These are phyloP conservation scores for Volucella zonaria DNA, from an alignment of 2,888 invertebrate genomes.

Conservation along the genomic window DNA sequence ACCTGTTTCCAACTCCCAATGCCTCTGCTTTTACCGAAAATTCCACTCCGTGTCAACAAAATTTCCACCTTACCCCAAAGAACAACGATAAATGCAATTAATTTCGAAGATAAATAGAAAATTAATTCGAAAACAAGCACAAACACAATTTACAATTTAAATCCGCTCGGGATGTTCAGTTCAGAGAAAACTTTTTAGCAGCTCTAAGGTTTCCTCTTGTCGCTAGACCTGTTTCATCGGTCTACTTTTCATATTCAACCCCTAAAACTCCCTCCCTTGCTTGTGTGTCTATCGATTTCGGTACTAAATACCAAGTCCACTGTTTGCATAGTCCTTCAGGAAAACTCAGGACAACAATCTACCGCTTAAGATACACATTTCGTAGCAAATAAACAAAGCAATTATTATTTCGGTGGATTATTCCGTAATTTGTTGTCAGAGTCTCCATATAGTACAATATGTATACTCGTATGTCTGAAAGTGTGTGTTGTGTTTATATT, in stretches of 20 bases:
- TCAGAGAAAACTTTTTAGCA: slow-evolving; percentile 46
- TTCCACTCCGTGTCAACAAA: slow-evolving; percentile 9
- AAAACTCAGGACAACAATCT: not conserved
- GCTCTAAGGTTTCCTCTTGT: slow-evolving; percentile 5
- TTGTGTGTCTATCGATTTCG: slow-evolving; percentile 27
- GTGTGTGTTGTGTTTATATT: slow-evolving; percentile 10
- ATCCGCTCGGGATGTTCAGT: slow-evolving; percentile 38
- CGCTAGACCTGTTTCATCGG: too few species aligned
- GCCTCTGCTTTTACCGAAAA: slow-evolving; percentile 6
- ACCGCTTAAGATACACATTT: slow-evolving; percentile 39
- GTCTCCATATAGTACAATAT: too few species aligned
- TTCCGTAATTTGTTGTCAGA: slow-evolving; percentile 50
- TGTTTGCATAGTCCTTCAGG: slow-evolving; percentile 51
- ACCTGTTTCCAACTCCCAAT: slow-evolving; percentile 8
- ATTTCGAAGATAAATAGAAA: slow-evolving; percentile 69
- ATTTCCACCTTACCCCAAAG: not conserved
- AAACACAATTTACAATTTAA: slow-evolving; percentile 69
- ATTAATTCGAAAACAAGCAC: slow-evolving; percentile 69
- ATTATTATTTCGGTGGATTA: slow-evolving; percentile 65
- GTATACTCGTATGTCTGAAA: too few species aligned
- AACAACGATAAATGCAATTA: slow-evolving; percentile 61
- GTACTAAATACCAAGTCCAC: slow-evolving; percentile 41
- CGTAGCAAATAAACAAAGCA: slow-evolving; percentile 48
- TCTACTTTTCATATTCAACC: not conserved
- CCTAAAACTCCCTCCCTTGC: not conserved